Base-by-base conservation (phyloP, 2,888 invertebrate species). In the Dasypogon diadema region DNA sequence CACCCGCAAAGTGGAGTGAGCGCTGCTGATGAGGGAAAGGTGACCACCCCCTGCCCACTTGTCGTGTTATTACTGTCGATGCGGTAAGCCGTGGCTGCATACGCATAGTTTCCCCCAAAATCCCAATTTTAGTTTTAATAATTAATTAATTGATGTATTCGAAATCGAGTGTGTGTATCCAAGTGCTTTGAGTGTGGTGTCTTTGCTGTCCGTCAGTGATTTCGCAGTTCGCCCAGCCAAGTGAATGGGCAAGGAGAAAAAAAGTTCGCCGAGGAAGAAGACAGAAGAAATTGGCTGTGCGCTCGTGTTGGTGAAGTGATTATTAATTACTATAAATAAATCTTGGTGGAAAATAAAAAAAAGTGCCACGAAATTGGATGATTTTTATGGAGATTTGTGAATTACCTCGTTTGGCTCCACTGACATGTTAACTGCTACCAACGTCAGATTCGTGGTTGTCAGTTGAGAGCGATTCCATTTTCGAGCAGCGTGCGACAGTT, bases 301-400 rank as follows among this genome's bases (percentile, higher is more conserved):
- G 42, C n/a, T 12, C n/a, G 42, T 42, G 42, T 42, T 65, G 22
- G 65, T 48, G 48, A 34, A 65, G 37, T 34, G 54, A 54, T 70
- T 54, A 70, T 54, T 70, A 68, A 70, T 70, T 70, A 70, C 54
- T 70, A 70, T 70, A 70, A 70, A 26, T 54, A 70, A 54, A 54
- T 54, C n/a, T 24, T 21, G 18, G 24, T 6, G 46, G 24, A 54
- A 54, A 54, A 54, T 21, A 21, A 26, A 18, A n/a, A 70, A 54
- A 21, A 70, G n/a, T 8, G 8, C 54, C 8, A 18, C 21, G 18
- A 34, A 54, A 16, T 24, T 70, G 70, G 54, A 70, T 34, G 30
- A 70, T 51, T 21, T n/a, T 34, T 24, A 42, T 34, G 30, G 34
- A 22, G 21, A 48, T 8, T 18, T 54, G 51, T 65, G 56, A 24